Evolutionary conservation across 2,888 invertebrate species (phyloP), one percentile per base, ranked within the genome.

Genomic region (Drosophila differens): DNA sequence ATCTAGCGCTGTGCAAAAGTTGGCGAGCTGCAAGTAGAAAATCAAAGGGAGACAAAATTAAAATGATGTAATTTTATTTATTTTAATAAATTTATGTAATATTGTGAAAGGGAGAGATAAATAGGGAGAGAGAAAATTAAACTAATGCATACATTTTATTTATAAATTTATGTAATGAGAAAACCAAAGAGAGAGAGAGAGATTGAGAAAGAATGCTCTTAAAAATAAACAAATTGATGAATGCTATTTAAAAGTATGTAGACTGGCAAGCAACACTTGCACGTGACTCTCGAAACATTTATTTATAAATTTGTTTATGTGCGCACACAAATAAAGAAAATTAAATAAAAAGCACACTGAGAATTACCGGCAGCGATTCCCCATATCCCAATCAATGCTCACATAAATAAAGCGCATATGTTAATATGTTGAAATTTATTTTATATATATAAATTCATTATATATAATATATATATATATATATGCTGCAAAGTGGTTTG

Each of bases 21-120:
- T 69, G 59, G 79, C 55, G 58, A 79, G 68, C 85, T 85, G 85
- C 63, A 85, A 85, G 41, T 37, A 65, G 25, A 70, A 28, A 55
- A 22, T 22, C 16, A 51, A 25, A 16, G 9, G 53, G 35, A 51
- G 30, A 6, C 14, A 6, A 19, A 32, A 60, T 69, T 51, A 25
- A 16, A 47, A 47, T 47, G 9, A 25, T 47, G 47, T 16, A 4
- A 47, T 25, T 47, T 25, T 47, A 47, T 47, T 47, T 25, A 47
- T 7, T 47, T 51, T 28, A 28, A 10, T 52, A 68, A 28, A n/a
- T 28, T 28, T 44, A 25, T 28, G 32, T 47, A 37, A 47, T 6
- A 54, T 1, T 19, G 19, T 12, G 3, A 37, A 37, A 12, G 14
- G 7, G 14, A 47, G 14, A 22, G n/a, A n/a, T 22, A 22, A 3